A percentile compares a stretch with the other conserved stretches of the same genome.
Conservation (phyloP, 2,888 invertebrate species). For the Nephrotoma appendiculata region DNA sequence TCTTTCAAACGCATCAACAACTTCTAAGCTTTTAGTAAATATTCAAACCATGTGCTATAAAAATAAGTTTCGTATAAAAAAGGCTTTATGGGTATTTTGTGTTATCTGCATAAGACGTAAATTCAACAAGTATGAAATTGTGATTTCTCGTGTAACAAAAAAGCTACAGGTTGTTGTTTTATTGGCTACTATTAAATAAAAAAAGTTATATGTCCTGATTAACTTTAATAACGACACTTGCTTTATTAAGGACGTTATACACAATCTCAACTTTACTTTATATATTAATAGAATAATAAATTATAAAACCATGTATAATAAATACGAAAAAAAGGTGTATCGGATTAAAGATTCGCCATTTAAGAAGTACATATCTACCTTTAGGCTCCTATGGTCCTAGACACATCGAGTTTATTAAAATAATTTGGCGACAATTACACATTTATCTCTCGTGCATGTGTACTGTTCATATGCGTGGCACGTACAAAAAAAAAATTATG, state of each 20-base stretch:
- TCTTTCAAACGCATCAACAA: too few relatives aligned
- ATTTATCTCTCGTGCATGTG: background rate
- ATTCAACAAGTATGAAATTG: background rate
- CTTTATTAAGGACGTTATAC: background rate
- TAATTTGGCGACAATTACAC: background rate
- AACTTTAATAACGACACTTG: background rate
- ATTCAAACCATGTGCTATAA: background rate
- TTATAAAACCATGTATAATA: background rate
- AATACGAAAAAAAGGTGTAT: background rate
- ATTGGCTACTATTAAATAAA: background rate
- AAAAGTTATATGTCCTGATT: background rate
- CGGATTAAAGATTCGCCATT: background rate
- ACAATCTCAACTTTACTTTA: background rate
- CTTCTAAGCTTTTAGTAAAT: background rate
- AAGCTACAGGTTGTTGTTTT: background rate
- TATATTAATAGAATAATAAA: background rate
- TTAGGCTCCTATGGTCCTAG: background rate
- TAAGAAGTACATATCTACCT: background rate
- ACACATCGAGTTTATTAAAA: background rate
- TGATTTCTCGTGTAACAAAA: background rate
- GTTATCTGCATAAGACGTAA: background rate
- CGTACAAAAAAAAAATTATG: background rate
- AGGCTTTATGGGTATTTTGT: background rate
- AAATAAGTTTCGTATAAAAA: background rate
- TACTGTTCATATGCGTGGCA: background rate